Evolutionary conservation across 2,888 invertebrate species (phyloP), one percentile per base, ranked within the genome.

Genomic region (Cotesia congregata): DNA sequence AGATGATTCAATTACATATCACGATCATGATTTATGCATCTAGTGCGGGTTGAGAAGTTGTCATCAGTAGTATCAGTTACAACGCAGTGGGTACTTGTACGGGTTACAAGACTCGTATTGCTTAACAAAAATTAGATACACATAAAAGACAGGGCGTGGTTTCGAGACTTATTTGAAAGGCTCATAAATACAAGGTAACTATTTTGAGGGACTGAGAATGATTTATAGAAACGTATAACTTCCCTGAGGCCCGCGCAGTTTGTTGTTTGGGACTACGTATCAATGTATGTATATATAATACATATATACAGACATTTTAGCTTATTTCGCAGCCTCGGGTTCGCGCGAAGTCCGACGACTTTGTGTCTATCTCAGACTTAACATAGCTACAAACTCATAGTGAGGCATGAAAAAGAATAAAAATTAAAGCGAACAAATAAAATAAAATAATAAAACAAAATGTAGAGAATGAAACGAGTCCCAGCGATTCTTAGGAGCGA

Each of bases 181-280:
- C 59, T 81, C 77, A 77, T 79, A 79, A 80, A 81, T 80, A 80
- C 72, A 76, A 60, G 69, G 70, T 76, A 75, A 76, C 71, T 77
- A 78, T 83, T 82, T 77, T 79, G 80, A 80, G 78, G 78, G 65
- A 77, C 67, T 73, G 40, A 39, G 64, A 83, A 88, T 89, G 89
- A 89, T 89, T 89, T 89, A 89, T 88, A 87, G 88, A 88, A 88
- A 88, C 86, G 85, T 86, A 73, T 73, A 86, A 86, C 85, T 86
- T 83, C 85, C 85, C 75, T 80, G 81, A 82, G 84, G 83, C 83
- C 78, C 71, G 39, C 60, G 62, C 50, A 41, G 60, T 75, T 67
- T 76, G 61, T 38, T 72, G 69, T 72, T 77, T 76, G 69, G 71
- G 72, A 75, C 50, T 65, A 30, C 5, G 30, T 72, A 62, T 72